Evolutionary conservation across 2,888 invertebrate genomes (phyloP).

Genomic region (Petrolisthes cinctipes): DNA sequence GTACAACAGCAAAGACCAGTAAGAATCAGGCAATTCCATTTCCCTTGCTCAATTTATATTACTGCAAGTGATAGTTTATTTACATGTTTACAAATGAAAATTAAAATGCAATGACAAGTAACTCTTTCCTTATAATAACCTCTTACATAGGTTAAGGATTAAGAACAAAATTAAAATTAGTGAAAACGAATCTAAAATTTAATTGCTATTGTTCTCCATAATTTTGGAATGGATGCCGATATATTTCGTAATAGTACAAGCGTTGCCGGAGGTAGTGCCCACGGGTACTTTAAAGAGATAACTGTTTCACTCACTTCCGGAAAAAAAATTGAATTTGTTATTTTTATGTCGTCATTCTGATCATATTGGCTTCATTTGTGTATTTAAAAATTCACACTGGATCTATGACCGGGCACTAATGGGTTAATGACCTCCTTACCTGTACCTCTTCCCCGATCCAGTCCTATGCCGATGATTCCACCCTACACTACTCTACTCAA

Average conservation of each 20-base stretch:
- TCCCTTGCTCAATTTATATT: neutral
- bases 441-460: too few relatives aligned
- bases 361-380: neutral
- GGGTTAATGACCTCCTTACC: too few relatives aligned
- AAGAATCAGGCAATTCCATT: neutral
- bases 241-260: too few relatives aligned
- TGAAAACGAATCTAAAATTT: neutral
- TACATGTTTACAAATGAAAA: neutral
- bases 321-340: neutral
- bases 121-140: neutral
- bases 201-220: neutral
- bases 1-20: neutral
- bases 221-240: neutral
- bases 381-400: too few relatives aligned
- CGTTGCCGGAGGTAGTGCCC: too few relatives aligned
- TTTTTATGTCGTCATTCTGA: neutral
- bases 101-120: neutral
- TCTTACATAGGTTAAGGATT: neutral
- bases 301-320: neutral
- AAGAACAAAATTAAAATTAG: neutral
- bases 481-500: too few relatives aligned
- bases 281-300: neutral
- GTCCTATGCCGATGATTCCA: too few relatives aligned
- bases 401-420: too few relatives aligned
- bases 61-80: neutral